Conservation (phyloP, 2,797 vertebrate genomes). For the Semaprochilodus insignis region DNA sequence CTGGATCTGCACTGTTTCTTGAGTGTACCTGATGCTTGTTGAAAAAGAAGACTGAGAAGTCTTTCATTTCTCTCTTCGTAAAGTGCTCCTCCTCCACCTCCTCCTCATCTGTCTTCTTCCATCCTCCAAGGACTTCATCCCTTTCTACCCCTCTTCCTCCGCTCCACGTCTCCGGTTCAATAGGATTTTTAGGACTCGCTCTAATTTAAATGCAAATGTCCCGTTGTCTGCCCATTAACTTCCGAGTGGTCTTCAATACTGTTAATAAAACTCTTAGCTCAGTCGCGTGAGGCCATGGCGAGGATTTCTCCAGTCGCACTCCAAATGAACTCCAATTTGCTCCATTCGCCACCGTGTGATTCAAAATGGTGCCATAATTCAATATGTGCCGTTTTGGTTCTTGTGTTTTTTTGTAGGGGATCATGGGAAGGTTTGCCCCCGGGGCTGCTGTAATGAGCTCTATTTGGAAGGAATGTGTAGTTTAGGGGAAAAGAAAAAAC, state of each 20-base stretch:
- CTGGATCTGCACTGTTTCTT: slow-evolving; percentile 2
- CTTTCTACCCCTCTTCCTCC: slow-evolving; percentile 26
- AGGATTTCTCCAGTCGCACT: not conserved
- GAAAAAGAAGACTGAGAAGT: slow-evolving; percentile 28
- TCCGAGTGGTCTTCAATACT: slow-evolving; percentile 50
- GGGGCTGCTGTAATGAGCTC: slow-evolving; percentile 54
- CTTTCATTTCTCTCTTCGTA: slow-evolving; percentile 38
- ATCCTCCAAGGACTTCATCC: slow-evolving; percentile 35
- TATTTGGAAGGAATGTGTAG: slow-evolving; percentile 57
- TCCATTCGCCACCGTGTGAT: slow-evolving; percentile 15
- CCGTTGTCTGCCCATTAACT: slow-evolving; percentile 54
- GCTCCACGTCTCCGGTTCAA: slow-evolving; percentile 34
- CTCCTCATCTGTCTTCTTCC: slow-evolving; percentile 32
- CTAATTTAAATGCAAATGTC: slow-evolving; percentile 64
- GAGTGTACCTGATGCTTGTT: slow-evolving; percentile 17
- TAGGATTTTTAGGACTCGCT: slow-evolving; percentile 55
- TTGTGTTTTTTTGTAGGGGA: slow-evolving; percentile 24
- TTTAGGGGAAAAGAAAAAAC: slow-evolving; percentile 7
- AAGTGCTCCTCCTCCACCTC: slow-evolving; percentile 39
- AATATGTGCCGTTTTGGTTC: slow-evolving; percentile 21
- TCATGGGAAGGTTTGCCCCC: slow-evolving; percentile 3
- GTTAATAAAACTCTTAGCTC: slow-evolving; percentile 52
- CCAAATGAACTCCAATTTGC: slow-evolving; percentile 44
- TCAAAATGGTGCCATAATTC: slow-evolving; percentile 39
- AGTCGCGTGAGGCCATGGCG: slow-evolving; percentile 14